Base-by-base conservation (phyloP, 2,113 vertebrate species). In the Platysternon megacephalum region DNA sequence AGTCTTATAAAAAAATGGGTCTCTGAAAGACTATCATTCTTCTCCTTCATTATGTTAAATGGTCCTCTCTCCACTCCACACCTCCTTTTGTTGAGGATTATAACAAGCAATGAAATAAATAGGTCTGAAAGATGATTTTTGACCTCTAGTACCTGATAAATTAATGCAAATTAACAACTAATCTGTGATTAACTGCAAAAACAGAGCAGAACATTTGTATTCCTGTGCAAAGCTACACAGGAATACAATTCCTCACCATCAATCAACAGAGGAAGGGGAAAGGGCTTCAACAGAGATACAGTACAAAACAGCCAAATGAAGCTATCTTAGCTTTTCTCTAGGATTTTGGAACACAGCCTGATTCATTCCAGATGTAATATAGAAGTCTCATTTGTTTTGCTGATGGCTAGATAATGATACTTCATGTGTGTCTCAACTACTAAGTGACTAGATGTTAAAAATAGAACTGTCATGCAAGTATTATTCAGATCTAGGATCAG, bases 341-440 rank as follows among this genome's bases (percentile, higher is more conserved):
- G 81, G 95, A 96, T 79, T 61, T 86, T 95, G 95, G 94, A 97
- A 95, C 90, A 89, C 79, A 94, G 94, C 92, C 95, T 97, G 86
- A 95, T 94, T 87, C 74, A 74, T 94, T 94, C 94, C 95, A 95
- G 32, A 51, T 93, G 93, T 83, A 65, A 88, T 74, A 87, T 55
- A 91, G 90, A 89, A 86, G 93, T 58, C 56, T 79, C n/a, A 49
- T 90, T 92, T 89, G 46, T 86, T 94, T 85, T 84, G 56, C 39
- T 82, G 81, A 80, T 84, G 49, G 21, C 85, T 93, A 44, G 82
- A 80, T 92, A 93, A 8, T 4, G 68, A 78, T 87, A 87, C 93
- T 89, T 92, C 90, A 82, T 58, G 32, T 39, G 32, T 58, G 29
- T 89, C 84, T 94, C 65, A 92, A 93, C 78, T 29, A 78, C 56